Evolutionary conservation across 2,113 vertebrate species (phyloP).

Genomic region (Sisor rabdophorus): DNA sequence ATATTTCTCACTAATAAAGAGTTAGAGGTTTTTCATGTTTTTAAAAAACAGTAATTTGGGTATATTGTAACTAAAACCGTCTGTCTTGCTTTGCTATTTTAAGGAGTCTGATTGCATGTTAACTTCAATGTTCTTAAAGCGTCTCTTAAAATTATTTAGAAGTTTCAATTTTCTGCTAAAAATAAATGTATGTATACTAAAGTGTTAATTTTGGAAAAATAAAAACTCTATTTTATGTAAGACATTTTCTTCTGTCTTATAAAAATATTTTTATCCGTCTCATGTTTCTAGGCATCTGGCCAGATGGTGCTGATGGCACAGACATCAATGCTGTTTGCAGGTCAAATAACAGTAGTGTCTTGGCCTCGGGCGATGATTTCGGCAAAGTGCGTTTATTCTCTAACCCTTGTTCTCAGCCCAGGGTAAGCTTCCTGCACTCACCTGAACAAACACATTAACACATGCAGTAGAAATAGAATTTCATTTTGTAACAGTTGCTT

Average conservation of each 20-base stretch:
- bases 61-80: background rate
- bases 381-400: constrained; percentile 87
- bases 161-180: too few species aligned
- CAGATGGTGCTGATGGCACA: constrained; percentile 83
- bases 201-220: background rate
- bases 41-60: constrained; percentile 20
- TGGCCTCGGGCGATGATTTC: constrained; percentile 86
- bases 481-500: constrained; percentile 10
- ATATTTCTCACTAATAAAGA: background rate
- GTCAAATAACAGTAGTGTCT: constrained; percentile 75
- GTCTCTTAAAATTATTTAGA: background rate
- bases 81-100: background rate
- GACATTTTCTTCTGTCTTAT: constrained; percentile 3
- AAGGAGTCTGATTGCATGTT: background rate
- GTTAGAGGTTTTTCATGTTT: constrained; percentile 2
- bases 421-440: constrained; percentile 67
- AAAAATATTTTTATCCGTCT: constrained; percentile 21
- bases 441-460: constrained; percentile 41
- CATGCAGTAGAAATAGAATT: constrained; percentile 24
- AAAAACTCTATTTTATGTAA: background rate
- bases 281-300: constrained; percentile 78
- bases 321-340: constrained; percentile 84
- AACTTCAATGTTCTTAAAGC: background rate
- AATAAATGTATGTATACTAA: too few species aligned
- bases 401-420: constrained; percentile 81